Evolutionary conservation across 2,888 invertebrate species (phyloP), one percentile per base, ranked within the genome.

Genomic region (Acrocyrtus sp.): DNA sequence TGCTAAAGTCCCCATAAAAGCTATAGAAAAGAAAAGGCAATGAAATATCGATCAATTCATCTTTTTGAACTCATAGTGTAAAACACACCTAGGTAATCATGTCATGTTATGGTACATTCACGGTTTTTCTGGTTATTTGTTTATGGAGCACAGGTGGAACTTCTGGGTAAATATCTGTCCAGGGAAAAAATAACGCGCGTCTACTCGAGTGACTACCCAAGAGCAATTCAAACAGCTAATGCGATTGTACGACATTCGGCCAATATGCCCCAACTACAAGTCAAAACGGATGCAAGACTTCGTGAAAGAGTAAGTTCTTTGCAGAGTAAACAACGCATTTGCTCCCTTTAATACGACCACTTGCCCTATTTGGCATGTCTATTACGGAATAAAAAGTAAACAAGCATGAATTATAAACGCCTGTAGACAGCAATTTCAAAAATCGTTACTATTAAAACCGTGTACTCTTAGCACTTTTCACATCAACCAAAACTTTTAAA

Each of bases 121-220:
- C 27, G 5, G 15, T 27, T 19, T 50, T 26, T 53, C 12, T 27
- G n/a, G n/a, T n/a, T 34, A 21, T 57, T 50, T 60, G 19, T 47
- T 8, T 10, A 17, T 41, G 48, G 10, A 51, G 19, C 34, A 56
- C 45, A 72, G 70, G 70, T 72, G 63, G 70, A 72, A 41, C 63
- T 72, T 39, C 43, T 72, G 29, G 70, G 63, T 34, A 72, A 72
- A 50, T 75, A 75, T 63, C 47, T 75, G 27, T 54, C 70, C 26
- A 66, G 61, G 19, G 74, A 70, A 29, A 75, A 66, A 34, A 61
- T 75, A 19, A 75, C 74, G 10, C 58, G 70, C 29, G 60, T 75
- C 21, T 75, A 70, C 22, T 65, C 65, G 39, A 75, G 74, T 56
- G 70, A 75, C 61, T 75, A 75, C 48, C 66, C 70, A 41, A 65